Evolutionary conservation across 1,140 invertebrate species (phyloP).

Genomic region (Dreissena polymorpha): DNA sequence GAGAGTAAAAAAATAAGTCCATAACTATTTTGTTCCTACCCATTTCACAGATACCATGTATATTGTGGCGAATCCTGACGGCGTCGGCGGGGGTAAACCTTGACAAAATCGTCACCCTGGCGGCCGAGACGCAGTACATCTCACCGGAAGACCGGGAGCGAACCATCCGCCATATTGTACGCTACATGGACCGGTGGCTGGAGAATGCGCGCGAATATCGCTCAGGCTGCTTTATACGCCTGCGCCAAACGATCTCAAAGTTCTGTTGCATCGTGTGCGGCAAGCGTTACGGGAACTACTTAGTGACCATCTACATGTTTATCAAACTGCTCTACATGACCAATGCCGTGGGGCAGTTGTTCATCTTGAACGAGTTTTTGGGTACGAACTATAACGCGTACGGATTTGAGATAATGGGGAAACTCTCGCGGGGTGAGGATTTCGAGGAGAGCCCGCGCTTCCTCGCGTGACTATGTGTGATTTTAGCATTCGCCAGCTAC

Average conservation of each 20-base stretch:
- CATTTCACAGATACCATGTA: slow-evolving; percentile 74
- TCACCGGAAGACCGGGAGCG: slow-evolving; percentile 77
- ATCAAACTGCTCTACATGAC: slow-evolving; percentile 81
- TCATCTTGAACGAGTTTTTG: slow-evolving; percentile 81
- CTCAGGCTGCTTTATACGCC: slow-evolving; percentile 74
- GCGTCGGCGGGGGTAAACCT: slow-evolving; percentile 80
- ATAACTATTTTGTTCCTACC: no score
- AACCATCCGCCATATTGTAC: slow-evolving; percentile 78
- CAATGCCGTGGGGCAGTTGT: slow-evolving; percentile 81
- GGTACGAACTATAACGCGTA: slow-evolving; percentile 81
- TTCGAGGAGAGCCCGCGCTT: slow-evolving; percentile 75
- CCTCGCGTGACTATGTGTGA: slow-evolving; percentile 80
- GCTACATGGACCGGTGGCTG: slow-evolving; percentile 78
- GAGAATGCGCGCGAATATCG: slow-evolving; percentile 77
- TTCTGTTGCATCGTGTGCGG: slow-evolving; percentile 78
- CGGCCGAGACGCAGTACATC: slow-evolving; percentile 78
- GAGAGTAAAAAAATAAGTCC: no score
- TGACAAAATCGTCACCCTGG: slow-evolving; percentile 77
- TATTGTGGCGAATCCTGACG: slow-evolving; percentile 82
- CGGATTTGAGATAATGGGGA: slow-evolving; percentile 79
- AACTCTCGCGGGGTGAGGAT: slow-evolving; percentile 73
- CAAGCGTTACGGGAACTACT: slow-evolving; percentile 81
- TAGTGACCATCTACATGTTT: slow-evolving; percentile 81
- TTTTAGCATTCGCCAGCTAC: slow-evolving; percentile 78
- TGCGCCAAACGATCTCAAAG: slow-evolving; percentile 75